Evolutionary conservation across 2,888 invertebrate species (phyloP), one percentile per base, ranked within the genome.

Genomic region (Lycia hirtaria): DNA sequence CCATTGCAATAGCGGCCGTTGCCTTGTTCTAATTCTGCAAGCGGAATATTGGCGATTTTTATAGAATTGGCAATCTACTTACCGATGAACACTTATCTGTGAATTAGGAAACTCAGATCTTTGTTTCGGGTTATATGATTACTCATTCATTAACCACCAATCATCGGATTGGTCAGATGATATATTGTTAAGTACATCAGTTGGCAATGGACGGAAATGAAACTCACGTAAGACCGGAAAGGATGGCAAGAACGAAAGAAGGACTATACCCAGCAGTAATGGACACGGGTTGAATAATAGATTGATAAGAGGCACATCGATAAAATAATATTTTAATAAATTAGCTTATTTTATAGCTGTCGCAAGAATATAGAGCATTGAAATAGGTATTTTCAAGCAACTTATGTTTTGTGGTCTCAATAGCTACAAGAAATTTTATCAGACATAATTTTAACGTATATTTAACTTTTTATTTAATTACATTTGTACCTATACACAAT

Each of bases 21-120:
- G 72, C 80, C 79, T 80, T 77, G 80, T 71, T 64, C 78, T 70
- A 71, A 72, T 83, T 81, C 78, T 69, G 76, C 69, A 77, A 78
- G 73, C 73, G 73, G 74, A 75, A 74, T 78, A 78, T 78, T 64
- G 71, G 59, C 64, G 69, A 74, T 80, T 76, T 77, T 77, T 73
- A 77, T 78, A 72, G 71, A 65, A 75, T 73, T 37, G 37, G 22
- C 47, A 57, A 70, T 62, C 68, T 50, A 59, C 59, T 35, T 58
- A 58, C 52, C 54, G 48, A 56, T 61, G 62, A 58, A 38, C 53
- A 57, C 30, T 53, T 48, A 47, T 40, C 40, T 33, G 37, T 7
- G 47, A 20, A 65, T 63, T 65, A 45, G 52, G 62, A 67, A 65
- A 67, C 56, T 24, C 40, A 54, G 53, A 55, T 61, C 59, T 55